Base-by-base conservation (phyloP, 2,113 vertebrate genomes). In the Siniperca knerii region DNA sequence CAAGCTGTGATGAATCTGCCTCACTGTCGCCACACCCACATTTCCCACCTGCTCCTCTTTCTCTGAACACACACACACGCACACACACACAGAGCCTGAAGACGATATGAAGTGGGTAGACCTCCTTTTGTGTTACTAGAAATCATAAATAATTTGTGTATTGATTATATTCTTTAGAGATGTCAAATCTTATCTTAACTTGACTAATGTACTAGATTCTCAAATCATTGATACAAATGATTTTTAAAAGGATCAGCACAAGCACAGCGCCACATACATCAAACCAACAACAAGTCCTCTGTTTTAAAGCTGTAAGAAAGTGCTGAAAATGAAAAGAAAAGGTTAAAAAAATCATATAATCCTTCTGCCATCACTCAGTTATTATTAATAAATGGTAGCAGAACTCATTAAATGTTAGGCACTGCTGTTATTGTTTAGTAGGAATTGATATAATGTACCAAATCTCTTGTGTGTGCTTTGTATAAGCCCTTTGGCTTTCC, bases 1-100 rank as follows among this genome's bases (percentile, higher is more conserved):
- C 90, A 86, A 58, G 54, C 89, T 90, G 90, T 86, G 92, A 94
- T 88, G 69, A 85, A 93, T 92, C 85, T 88, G 84, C 87, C 85
- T 70, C 62, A 35, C 58, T 75, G 69, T 67, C 1, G 71, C 87
- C 84, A 82, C 84, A 50, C 72, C 84, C 86, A 85, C 74, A 60
- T 66, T 54, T n/a, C 42, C 88, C 91, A 86, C 88, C 90, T 89
- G 86, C 89, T 86, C 83, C 75, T 57, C 64, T 61, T 70, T 76
- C 79, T 68, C 78, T 52, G 54, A 40, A 70, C 79, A 29, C 68
- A 62, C 65, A 75, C 67, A 73, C 81, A 57, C 50, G 54, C 23
- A 33, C 82, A 69, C 58, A 67, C 20, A 75, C 12, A 57, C 7
- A 67, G 8, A 60, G 25, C 76, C 67, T 77, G 62, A 67, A 58